A percentile compares a stretch with the other conserved stretches of the same genome.
phyloP scores from a whole-genome alignment of 30 jellyfish, hydroid and myxozoan species.

The Hydra vulgaris region DNA sequence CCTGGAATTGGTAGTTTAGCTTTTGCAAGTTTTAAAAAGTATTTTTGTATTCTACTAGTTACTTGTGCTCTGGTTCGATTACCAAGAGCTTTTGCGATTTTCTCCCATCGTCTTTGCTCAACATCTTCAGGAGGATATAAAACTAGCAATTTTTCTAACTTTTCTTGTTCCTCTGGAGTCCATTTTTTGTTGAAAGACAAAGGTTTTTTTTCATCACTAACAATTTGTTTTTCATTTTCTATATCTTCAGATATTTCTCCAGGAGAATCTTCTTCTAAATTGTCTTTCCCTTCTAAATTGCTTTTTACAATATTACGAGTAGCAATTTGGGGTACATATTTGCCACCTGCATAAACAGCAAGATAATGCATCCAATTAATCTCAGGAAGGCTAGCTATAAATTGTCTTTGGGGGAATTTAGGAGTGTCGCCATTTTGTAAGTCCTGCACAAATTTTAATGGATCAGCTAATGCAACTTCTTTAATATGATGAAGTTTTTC shows the following conservation, averaged over 20 bases:
- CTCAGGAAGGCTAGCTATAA: slow-evolving; percentile 45
- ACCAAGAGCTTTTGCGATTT: slow-evolving; percentile 87
- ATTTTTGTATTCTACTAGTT: slow-evolving; percentile 85
- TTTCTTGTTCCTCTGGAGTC: slow-evolving; percentile 90
- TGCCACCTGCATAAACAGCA: slow-evolving; percentile 33
- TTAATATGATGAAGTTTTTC: slow-evolving; percentile 48
- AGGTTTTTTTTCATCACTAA: slow-evolving; percentile 38
- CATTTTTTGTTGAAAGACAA: slow-evolving; percentile 56
- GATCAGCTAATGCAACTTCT: slow-evolving; percentile 56
- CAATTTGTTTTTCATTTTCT: background rate
- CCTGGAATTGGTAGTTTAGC: slow-evolving; percentile 94
- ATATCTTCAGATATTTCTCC: background rate
- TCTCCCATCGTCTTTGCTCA: slow-evolving; percentile 87
- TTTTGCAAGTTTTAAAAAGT: slow-evolving; percentile 73
- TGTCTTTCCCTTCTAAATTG: background rate
- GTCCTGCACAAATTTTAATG: slow-evolving; percentile 56
- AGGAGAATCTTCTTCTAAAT: background rate
- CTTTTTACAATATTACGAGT: slow-evolving; percentile 12
- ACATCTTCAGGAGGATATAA: slow-evolving; percentile 88
- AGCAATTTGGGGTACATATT: slow-evolving; percentile 20
- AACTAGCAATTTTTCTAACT: slow-evolving; percentile 56
- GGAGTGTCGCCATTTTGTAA: slow-evolving; percentile 46
- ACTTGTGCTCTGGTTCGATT: slow-evolving; percentile 80
- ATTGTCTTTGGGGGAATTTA: slow-evolving; percentile 56
- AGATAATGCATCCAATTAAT: slow-evolving; percentile 69